Percentiles rank a stretch among this genome's conserved stretches.
These are phyloP conservation scores for Alosa alosa DNA, from an alignment of 2,113 vertebrate species.

Conservation along the genomic window DNA sequence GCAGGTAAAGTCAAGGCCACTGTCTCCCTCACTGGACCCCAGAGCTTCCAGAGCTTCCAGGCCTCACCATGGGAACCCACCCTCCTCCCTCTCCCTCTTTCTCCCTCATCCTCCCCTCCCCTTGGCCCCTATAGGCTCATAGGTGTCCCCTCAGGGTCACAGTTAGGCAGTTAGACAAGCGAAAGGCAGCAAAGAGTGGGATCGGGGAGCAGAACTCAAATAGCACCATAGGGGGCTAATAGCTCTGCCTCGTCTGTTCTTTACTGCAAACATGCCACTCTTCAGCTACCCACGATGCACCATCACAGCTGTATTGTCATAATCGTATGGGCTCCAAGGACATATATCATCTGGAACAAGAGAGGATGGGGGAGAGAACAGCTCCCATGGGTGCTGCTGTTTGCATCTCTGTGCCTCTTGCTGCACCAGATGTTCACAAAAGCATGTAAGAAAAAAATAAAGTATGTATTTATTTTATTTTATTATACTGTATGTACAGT, in stretches of 20 bases:
- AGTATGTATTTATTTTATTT: no score
- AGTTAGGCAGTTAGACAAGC: not conserved
- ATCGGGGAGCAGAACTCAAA: not conserved
- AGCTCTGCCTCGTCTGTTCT: not conserved
- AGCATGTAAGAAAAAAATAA: constrained; percentile 40
- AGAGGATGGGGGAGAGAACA: constrained; percentile 7
- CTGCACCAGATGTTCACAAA: constrained; percentile 47
- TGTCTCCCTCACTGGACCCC: not conserved
- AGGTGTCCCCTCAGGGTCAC: not conserved
- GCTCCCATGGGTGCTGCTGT: not conserved
- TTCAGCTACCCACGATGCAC: constrained; percentile 28
- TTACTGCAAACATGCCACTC: constrained; percentile 29
- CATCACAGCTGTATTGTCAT: constrained; percentile 47
- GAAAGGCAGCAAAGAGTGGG: not conserved
- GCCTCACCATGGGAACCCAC: not conserved
- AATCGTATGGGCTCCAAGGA: constrained; percentile 12
- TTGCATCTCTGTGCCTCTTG: constrained; percentile 6
- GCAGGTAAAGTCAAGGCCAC: constrained; percentile 6
- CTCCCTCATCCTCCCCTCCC: not conserved
- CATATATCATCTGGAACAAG: constrained; percentile 35
- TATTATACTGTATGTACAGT: no score
- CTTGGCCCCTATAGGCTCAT: not conserved
- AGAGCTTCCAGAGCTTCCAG: not conserved
- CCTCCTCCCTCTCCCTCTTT: not conserved
- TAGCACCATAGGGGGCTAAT: not conserved